Evolutionary conservation across 1,140 invertebrate species (phyloP), one percentile per base, ranked within the genome.

Genomic region (Drosophila parvula): DNA sequence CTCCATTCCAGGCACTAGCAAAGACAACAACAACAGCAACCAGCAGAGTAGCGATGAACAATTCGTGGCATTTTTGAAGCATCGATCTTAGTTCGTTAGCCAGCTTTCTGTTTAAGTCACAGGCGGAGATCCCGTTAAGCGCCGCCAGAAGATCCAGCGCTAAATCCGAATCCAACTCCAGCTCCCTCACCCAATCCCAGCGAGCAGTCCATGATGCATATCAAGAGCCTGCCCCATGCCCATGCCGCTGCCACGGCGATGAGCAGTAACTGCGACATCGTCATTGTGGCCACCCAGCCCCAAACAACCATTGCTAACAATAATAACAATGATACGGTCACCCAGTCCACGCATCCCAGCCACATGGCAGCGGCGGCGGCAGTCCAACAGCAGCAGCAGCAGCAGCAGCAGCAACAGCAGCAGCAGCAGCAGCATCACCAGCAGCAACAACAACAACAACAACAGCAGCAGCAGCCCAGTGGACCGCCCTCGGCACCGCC

Each of bases 181-280:
- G 32, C 16, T 27, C 40, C 67, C 22, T 34, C 10, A 12, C 34
- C 47, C 41, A 5, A 58, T 56, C 60, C 68, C 55, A 76, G 32
- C 44, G 38, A 68, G 81, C 69, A 71, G 78, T 76, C 53, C 51
- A 83, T 79, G 82, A 91, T 91, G 90, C 90, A 91, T 83, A 91
- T 91, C 73, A 91, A 91, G 74, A 91, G 73, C 58, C 75, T 91
- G 80, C 90, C 90, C 65, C 90, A 91, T 76, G 90, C 90, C 71
- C 90, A 91, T 83, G 78, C 84, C 56, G 90, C 90, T 57, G 82
- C 90, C 47, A 89, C 90, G 63, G 77, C 90, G 50, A 91, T 91
- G 90, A 84, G 81, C 73, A 91, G 81, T 57, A 91, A 91, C 79
- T 91, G 90, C 71, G 90, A 91, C 67, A 91, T 91, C 69, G 90